A percentile compares a stretch with the other conserved stretches of the same genome.
Evolutionary conservation across 2,113 vertebrate genomes (phyloP).

Genomic region (Crotalus viridis): DNA sequence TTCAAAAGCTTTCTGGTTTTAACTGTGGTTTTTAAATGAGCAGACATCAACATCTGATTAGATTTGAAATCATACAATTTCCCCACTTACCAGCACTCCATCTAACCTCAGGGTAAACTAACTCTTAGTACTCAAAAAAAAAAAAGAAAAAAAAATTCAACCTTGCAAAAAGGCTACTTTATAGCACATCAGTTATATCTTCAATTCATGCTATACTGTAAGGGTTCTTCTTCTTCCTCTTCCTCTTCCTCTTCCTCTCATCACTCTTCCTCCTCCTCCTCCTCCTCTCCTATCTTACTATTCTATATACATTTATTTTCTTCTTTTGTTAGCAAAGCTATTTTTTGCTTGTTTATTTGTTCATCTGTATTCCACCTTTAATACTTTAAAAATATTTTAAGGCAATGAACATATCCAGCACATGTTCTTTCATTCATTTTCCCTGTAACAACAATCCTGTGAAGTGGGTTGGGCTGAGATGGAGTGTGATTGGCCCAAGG

Average conservation of each 20-base stretch:
- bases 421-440: too few relatives aligned
- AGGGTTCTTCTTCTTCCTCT: too few relatives aligned
- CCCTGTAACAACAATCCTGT: too few relatives aligned
- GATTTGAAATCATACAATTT: conserved; percentile 60
- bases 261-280: background rate
- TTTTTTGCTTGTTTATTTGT: background rate
- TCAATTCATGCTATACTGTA: conserved; percentile 51
- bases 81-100: conserved; percentile 55
- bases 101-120: background rate
- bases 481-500: too few relatives aligned
- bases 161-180: conserved; percentile 66
- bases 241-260: too few relatives aligned
- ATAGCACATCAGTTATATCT: conserved; percentile 60
- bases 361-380: too few relatives aligned
- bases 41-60: conserved; percentile 60
- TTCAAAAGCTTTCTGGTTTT: conserved; percentile 37
- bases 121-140: conserved; percentile 62
- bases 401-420: too few relatives aligned
- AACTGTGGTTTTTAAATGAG: conserved; percentile 58
- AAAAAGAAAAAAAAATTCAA: conserved; percentile 70
- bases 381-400: too few relatives aligned
- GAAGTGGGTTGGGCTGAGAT: too few relatives aligned
- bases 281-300: background rate
- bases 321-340: background rate
- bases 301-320: background rate